Percentiles rank a stretch among this genome's conserved stretches.
phyloP scores from a whole-genome alignment of 2,113 vertebrate genomes.

The Platichthys stellatus region DNA sequence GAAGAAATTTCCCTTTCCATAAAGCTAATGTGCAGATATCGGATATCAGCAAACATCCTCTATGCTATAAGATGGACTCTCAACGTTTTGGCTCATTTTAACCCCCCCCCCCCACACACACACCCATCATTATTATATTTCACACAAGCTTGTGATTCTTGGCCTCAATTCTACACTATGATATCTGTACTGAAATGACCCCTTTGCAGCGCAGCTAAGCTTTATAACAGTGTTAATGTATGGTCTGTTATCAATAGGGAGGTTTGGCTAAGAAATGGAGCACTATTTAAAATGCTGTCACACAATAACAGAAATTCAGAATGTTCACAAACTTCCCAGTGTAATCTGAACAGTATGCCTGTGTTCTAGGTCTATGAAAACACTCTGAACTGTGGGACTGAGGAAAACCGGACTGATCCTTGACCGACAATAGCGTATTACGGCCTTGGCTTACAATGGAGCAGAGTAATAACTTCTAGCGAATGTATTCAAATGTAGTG shows the following conservation, averaged over 20 bases:
- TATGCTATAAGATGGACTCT: conserved; percentile 1
- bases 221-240: conserved; percentile 1
- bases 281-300: conserved; percentile 12
- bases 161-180: conserved; percentile 15
- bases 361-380: neutral
- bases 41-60: neutral
- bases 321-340: conserved; percentile 24
- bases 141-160: conserved; percentile 24
- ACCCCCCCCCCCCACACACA: conserved; percentile 9
- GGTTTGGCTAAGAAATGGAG: conserved; percentile 7
- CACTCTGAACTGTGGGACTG: neutral
- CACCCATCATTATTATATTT: neutral
- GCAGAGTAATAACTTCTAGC: neutral
- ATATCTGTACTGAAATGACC: conserved; percentile 35
- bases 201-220: neutral
- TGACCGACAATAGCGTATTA: neutral
- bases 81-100: conserved; percentile 43
- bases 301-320: conserved; percentile 32
- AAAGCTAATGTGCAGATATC: neutral
- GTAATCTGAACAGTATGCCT: neutral
- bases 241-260: conserved; percentile 10
- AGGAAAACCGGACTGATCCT: neutral
- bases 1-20: neutral
- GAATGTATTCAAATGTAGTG: neutral
- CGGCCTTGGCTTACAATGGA: neutral